Evolutionary conservation across 2,797 vertebrate species (phyloP), one percentile per base, ranked within the genome.

Genomic region (Enteromius anoplus): DNA sequence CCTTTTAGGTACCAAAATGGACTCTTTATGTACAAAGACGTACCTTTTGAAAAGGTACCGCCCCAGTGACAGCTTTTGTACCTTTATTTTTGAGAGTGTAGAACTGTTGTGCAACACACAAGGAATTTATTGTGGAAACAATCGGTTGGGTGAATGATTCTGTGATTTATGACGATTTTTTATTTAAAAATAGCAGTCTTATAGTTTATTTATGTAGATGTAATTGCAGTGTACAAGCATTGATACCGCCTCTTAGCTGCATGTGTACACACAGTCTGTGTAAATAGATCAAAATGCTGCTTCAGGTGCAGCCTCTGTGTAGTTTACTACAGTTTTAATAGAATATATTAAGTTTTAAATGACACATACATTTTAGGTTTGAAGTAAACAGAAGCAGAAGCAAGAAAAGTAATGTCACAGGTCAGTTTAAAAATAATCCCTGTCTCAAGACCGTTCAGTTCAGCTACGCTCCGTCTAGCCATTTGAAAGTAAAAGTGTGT

Each of bases 401-500:
- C 21, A 34, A 53, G 34, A 21, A 4, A 10, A 60, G 26, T 26
- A 40, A 75, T 26, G 14, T 37, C 21, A 58, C 12, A 23, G 3
- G 55, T 29, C n/a, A 76, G 10, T 14, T 64, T 75, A 64, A 64
- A 77, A 47, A 76, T 45, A 77, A 9, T 17, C 53, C 55, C 37
- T 12, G 21, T 62, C 29, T 73, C 29, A 60, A 62, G 37, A 62
- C 37, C 15, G 0, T 62, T 64, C 5, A 40, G 19, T 77, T 32
- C 40, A 45, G 23, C 40, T 64, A 42, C 1, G 17, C 58, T 29
- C 40, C 3, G 23, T 62, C 55, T 60, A 29, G 53, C n/a, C 14
- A 58, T 77, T 77, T 77, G 75, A 77, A 62, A 62, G 55, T 58
- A 62, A 29, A 40, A 42, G 55, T 42, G 32, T 49, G 45, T 72